A percentile compares a stretch with the other conserved stretches of the same genome.
Evolutionary conservation across 2,797 vertebrate genomes (phyloP).

Genomic region (Peromyscus melanophrys): DNA sequence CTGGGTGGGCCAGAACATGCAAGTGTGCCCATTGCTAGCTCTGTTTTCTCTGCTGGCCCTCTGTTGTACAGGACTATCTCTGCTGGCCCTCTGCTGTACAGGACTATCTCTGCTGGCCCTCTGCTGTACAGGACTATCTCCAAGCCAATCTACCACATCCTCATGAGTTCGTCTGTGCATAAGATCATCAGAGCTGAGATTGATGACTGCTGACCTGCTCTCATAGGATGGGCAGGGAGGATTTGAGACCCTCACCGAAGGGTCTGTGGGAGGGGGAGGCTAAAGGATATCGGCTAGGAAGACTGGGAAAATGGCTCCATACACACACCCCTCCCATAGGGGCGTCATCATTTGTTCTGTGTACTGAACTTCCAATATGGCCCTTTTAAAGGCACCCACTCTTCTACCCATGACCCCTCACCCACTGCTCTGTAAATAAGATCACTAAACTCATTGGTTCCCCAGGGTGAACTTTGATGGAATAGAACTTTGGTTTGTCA

Average conservation of each 20-base stretch:
- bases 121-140: neutral
- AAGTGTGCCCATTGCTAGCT: neutral
- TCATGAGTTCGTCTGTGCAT: neutral
- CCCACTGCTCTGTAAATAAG: neutral
- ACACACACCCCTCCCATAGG: neutral
- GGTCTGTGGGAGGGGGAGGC: neutral
- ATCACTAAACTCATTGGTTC: neutral
- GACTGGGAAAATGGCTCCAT: neutral
- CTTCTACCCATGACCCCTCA: neutral
- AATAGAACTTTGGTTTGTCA: neutral
- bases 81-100: too few species aligned
- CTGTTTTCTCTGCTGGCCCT: neutral
- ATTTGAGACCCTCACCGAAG: neutral
- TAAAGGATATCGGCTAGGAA: neutral
- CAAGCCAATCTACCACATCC: neutral
- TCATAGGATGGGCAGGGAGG: neutral
- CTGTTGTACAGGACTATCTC: neutral
- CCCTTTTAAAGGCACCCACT: neutral
- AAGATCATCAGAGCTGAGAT: neutral
- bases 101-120: neutral
- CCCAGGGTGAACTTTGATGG: neutral
- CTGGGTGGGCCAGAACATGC: neutral
- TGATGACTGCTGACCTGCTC: neutral
- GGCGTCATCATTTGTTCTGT: neutral
- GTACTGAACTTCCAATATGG: too few species aligned